Evolutionary conservation across 2,113 vertebrate genomes (phyloP).

Genomic region (Dromiciops gliroides): DNA sequence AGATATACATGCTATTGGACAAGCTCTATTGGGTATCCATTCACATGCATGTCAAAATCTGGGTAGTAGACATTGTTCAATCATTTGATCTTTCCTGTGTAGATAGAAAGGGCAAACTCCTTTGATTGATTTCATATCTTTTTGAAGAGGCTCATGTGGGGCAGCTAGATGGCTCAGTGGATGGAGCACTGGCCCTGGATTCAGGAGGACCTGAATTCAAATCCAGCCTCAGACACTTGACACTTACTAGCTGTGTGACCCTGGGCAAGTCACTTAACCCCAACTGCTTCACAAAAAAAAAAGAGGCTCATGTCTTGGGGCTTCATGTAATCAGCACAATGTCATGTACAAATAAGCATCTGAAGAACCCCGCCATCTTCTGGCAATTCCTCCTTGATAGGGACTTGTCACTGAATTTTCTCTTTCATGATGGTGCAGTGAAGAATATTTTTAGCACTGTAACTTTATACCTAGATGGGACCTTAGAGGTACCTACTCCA

Average conservation of each 20-base stretch:
- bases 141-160: not conserved
- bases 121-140: not conserved
- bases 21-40: not conserved
- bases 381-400: not conserved
- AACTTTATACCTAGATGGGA: not conserved
- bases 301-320: not conserved
- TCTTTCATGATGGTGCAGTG: not conserved
- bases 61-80: not conserved
- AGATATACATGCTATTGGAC: not conserved
- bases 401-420: not conserved
- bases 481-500: not conserved
- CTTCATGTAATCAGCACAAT: not conserved
- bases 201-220: no score
- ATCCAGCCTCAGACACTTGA: no score
- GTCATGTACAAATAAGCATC: not conserved
- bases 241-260: no score
- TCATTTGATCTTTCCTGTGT: not conserved
- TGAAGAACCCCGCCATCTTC: not conserved
- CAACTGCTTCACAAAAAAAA: no score
- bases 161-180: no score
- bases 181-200: no score
- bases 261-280: no score
- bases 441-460: not conserved
- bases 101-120: not conserved
- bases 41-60: not conserved